phyloP scores from a whole-genome alignment of 2,888 invertebrate genomes.

The Noctuana brunneofusca region DNA sequence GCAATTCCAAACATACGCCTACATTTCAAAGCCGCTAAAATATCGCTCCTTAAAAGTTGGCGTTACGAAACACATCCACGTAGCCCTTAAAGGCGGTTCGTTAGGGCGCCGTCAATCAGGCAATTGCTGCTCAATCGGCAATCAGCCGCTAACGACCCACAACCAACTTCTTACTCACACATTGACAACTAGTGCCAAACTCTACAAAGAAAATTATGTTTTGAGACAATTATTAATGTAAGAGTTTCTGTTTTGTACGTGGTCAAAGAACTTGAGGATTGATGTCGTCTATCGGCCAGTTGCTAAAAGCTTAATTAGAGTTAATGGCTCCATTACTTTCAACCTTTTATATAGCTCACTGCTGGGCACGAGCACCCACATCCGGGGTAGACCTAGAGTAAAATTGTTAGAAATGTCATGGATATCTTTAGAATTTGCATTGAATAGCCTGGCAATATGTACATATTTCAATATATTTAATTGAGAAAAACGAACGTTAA shows the following conservation, averaged over 20 bases:
- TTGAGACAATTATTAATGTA: background rate
- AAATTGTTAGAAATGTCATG: too few relatives aligned
- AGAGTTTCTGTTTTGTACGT: background rate
- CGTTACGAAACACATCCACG: slow-evolving; percentile 49
- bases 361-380: too few relatives aligned
- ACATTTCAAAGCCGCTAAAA: slow-evolving; percentile 22
- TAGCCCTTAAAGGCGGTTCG: slow-evolving; percentile 76
- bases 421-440: too few relatives aligned
- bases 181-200: slow-evolving; percentile 33
- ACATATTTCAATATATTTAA: too few relatives aligned
- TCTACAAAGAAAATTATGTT: slow-evolving; percentile 9
- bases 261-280: too few relatives aligned
- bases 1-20: background rate
- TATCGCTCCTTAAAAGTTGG: slow-evolving; percentile 23
- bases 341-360: too few relatives aligned
- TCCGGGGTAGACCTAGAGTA: too few relatives aligned
- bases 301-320: too few relatives aligned
- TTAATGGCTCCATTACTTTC: too few relatives aligned
- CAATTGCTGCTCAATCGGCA: slow-evolving; percentile 83
- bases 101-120: slow-evolving; percentile 80
- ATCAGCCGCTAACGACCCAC: slow-evolving; percentile 77
- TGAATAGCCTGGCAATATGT: too few relatives aligned
- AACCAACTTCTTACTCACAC: slow-evolving; percentile 71
- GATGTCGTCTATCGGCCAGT: too few relatives aligned
- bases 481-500: too few relatives aligned